Evolutionary conservation across 2,888 invertebrate genomes (phyloP).

Genomic region (Hybos culiciformis): DNA sequence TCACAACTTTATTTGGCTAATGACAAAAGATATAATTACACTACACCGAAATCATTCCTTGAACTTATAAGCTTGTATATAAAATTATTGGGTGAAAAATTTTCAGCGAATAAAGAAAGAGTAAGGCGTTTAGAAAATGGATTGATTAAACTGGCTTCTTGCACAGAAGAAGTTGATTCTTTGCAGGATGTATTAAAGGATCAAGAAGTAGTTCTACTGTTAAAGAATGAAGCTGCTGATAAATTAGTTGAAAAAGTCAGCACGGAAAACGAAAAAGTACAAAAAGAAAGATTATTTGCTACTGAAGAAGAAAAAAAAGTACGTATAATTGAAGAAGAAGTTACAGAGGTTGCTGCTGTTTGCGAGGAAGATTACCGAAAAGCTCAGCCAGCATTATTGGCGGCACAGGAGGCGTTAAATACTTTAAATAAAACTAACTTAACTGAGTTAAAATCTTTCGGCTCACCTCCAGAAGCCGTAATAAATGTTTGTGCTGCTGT

Average conservation of each 20-base stretch:
- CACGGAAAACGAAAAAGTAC: constrained; percentile 82
- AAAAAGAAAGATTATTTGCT: constrained; percentile 67
- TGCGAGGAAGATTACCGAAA: constrained; percentile 81
- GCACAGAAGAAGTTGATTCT: constrained; percentile 73
- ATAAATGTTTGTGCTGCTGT: constrained; percentile 79
- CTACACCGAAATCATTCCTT: constrained; percentile 90
- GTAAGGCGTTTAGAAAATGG: constrained; percentile 75
- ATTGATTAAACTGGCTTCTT: constrained; percentile 70
- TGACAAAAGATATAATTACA: constrained; percentile 86
- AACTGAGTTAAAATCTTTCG: constrained; percentile 89
- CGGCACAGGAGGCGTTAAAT: constrained; percentile 81
- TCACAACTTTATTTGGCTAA: constrained; percentile 67
- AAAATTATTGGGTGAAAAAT: constrained; percentile 55
- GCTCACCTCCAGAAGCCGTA: constrained; percentile 79
- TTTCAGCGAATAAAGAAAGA: constrained; percentile 54
- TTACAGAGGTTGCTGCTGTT: constrained; percentile 67
- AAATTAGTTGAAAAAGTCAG: constrained; percentile 74
- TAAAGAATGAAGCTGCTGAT: constrained; percentile 83
- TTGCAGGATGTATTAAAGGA: constrained; percentile 55
- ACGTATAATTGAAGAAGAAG: constrained; percentile 75
- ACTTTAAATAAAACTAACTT: constrained; percentile 87
- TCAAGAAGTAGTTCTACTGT: constrained; percentile 71
- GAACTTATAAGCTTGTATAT: constrained; percentile 78
- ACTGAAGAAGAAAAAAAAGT: constrained; percentile 84
- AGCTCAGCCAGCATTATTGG: constrained; percentile 80